These are phyloP conservation scores for Ptychadena robeensis DNA, from an alignment of 2,797 vertebrate species.

Conservation along the genomic window DNA sequence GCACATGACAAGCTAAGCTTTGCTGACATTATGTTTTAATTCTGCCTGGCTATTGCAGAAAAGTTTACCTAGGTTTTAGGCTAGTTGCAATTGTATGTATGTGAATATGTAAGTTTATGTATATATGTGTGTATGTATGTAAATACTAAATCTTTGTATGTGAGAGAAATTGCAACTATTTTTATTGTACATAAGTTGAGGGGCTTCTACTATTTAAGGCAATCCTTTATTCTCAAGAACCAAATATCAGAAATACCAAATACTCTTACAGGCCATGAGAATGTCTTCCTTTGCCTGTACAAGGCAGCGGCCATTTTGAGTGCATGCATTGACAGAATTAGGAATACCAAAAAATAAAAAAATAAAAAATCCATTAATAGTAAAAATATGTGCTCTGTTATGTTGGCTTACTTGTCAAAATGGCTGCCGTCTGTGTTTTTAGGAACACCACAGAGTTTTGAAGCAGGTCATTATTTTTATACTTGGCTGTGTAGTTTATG, in stretches of 20 bases:
- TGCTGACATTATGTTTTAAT: not conserved
- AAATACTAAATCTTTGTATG: not conserved
- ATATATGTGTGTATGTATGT: constrained; percentile 49
- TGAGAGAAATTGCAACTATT: constrained; percentile 15
- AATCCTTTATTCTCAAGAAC: not conserved
- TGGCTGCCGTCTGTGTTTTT: no score
- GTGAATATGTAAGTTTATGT: constrained; percentile 49
- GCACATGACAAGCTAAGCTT: not conserved
- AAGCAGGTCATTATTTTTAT: not conserved
- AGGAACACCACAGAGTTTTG: not conserved
- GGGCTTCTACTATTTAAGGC: not conserved
- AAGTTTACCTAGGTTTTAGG: constrained; percentile 11
- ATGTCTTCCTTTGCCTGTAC: no score
- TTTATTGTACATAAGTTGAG: not conserved
- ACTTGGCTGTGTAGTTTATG: not conserved
- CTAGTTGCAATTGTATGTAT: constrained; percentile 34
- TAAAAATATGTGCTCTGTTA: not conserved
- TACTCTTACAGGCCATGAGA: not conserved
- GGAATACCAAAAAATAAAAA: no score
- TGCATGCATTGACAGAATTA: no score
- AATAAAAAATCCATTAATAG: no score
- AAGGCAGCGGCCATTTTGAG: no score
- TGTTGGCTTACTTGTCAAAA: no score
- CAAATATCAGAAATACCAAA: no score
- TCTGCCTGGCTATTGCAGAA: not conserved